phyloP scores from a whole-genome alignment of 2,888 invertebrate genomes.

The Chrysomela aeneicollis region DNA sequence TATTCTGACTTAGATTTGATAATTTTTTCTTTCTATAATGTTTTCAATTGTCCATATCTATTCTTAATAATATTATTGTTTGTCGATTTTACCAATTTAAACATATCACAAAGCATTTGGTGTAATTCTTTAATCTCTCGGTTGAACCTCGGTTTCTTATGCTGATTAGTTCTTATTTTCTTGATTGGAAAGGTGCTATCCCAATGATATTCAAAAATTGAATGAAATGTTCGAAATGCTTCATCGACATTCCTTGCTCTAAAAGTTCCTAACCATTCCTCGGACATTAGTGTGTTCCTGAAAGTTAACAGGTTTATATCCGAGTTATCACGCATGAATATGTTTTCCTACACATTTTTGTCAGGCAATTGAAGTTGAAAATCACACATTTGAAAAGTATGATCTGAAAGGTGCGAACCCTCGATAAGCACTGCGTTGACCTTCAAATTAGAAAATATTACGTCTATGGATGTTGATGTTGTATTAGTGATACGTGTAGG shows the following conservation, averaged over 20 bases:
- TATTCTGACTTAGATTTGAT: neutral
- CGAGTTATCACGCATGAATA: neutral
- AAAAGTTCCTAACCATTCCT: neutral
- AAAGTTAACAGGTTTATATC: neutral
- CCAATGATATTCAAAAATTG: slow-evolving; percentile 9
- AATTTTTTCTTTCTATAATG: neutral
- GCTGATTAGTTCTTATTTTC: neutral
- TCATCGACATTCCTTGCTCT: neutral
- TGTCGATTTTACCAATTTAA: neutral
- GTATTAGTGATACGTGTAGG: slow-evolving; percentile 3
- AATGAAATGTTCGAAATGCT: neutral
- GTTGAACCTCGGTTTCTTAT: slow-evolving; percentile 7
- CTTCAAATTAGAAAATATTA: slow-evolving; percentile 1
- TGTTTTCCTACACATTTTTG: neutral
- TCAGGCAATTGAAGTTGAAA: neutral
- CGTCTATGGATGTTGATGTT: slow-evolving; percentile 10
- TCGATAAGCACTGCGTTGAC: slow-evolving; percentile 5
- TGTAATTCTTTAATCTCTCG: neutral
- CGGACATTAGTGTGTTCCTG: neutral
- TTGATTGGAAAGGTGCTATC: slow-evolving; percentile 4
- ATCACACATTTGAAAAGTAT: neutral
- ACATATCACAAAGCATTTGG: slow-evolving; percentile 13
- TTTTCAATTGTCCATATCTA: neutral
- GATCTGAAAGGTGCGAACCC: neutral
- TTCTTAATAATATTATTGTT: neutral